Base-by-base conservation (phyloP, 2,888 invertebrate species). In the Philereme vetulata region DNA sequence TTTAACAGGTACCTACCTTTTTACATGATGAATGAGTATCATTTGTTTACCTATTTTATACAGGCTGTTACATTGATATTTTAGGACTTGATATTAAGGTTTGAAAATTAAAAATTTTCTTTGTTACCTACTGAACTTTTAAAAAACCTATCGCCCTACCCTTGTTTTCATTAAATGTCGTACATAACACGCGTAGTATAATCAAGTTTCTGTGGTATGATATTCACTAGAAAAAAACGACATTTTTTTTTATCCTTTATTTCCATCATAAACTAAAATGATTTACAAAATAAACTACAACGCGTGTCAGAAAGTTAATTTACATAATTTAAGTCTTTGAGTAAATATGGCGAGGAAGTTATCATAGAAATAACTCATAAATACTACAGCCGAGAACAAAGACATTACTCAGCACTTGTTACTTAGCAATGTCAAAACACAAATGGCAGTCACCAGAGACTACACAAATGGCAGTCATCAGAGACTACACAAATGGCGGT, bases 231-330 rank as follows among this genome's bases (percentile, higher is more conserved):
- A 43, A 36, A 54, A 51, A 56, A 55, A 36, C 38, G 0, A 42
- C 36, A 43, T 38, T 38, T 4, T 55, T 53, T 61, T 51, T 42
- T 70, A 76, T 72, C 70, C 68, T 77, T 77, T 77, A 77, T 76
- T 78, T 68, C 67, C 65, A 69, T 68, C 65, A 59, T 59, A 69
- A 66, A 57, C 66, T 64, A 62, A 64, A 64, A 64, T 32, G 72
- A 78, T 77, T 48, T 72, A 78, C 78, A 78, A 64, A 70, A 70
- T 71, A 67, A 72, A 70, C 66, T 67, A 70, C 58, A 69, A 51
- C 53, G 71, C 68, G 74, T 72, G 73, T 76, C 71, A 68, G 62
- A 72, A 60, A 43, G 56, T 72, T 70, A 72, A 53, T 58, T 44
- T 47, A 43, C 42, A 54, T 50, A 52, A 61, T 56, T 50, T 54